phyloP scores from a whole-genome alignment of 2,888 invertebrate genomes.

The Epinotia ramella region DNA sequence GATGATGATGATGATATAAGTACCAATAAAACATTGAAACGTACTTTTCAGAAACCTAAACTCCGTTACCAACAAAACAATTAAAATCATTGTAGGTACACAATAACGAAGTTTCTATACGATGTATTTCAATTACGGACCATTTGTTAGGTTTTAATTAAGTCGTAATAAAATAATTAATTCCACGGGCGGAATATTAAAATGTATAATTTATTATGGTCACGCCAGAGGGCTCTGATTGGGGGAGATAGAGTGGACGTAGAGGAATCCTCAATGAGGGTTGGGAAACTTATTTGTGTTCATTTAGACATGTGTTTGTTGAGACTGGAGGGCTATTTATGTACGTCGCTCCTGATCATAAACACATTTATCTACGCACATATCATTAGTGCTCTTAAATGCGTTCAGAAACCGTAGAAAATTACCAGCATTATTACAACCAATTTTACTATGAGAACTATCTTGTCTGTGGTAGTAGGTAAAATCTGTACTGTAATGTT shows the following conservation, averaged over 20 bases:
- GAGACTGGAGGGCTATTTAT: background rate
- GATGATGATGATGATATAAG: too few relatives aligned
- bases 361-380: too few relatives aligned
- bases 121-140: conserved; percentile 46
- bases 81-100: background rate
- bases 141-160: conserved; percentile 62
- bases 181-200: conserved; percentile 54
- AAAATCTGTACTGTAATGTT: too few relatives aligned
- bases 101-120: conserved; percentile 12
- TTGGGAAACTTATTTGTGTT: conserved; percentile 41
- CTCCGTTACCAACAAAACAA: background rate
- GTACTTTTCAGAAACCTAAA: background rate
- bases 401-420: too few relatives aligned
- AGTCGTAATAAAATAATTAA: conserved; percentile 58
- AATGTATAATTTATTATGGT: conserved; percentile 51
- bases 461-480: too few relatives aligned
- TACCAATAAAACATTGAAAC: too few relatives aligned
- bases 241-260: conserved; percentile 45
- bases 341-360: background rate
- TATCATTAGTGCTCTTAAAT: too few relatives aligned
- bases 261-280: conserved; percentile 48
- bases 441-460: too few relatives aligned
- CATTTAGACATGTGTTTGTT: conserved; percentile 11
- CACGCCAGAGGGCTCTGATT: conserved; percentile 49
- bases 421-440: too few relatives aligned